Base-by-base conservation (phyloP, 2,797 vertebrate species). In the Esox lucius region DNA sequence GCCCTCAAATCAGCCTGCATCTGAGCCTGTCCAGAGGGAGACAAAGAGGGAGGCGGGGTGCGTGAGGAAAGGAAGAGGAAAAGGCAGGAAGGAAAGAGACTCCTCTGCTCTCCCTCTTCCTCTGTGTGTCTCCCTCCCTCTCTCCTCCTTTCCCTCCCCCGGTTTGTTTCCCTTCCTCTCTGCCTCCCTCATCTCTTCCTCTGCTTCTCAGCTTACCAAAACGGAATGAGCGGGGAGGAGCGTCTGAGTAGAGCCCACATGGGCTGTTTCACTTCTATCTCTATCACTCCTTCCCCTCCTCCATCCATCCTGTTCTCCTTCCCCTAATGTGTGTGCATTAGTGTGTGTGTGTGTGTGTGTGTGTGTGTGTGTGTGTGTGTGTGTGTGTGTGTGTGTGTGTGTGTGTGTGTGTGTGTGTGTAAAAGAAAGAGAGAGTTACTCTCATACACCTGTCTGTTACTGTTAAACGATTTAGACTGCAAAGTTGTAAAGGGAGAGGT, bases 391-490 rank as follows among this genome's bases (percentile, higher is more conserved):
- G 71, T 69, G 8, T 68, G 51, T n/a, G 33, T 8, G 59, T 71
- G 49, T 73, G 59, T 66, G n/a, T n/a, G n/a, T 68, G 51, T n/a
- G 33, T 9, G 59, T 46, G 71, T 62, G 71, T 64, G 71, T 69
- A 13, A 9, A 11, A 22, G 56, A 4, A 22, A 24, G 22, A 24
- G 69, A 78, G 86, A 39, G 35, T 35, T 39, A 91, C 80, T 82
- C 51, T 24, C 80, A 88, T 85, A 82, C 80, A 86, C 84, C 83
- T 68, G 73, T 89, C 87, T 84, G 88, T 85, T 85, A 76, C 84
- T 72, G 82, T 86, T 86, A 89, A 92, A 89, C 89, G 89, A 91
- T 85, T 87, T 85, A 90, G 81, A 82, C 86, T 90, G 92, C 91
- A 88, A 81, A 87, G 79, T 78, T 77, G 28, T 17, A 65, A 66